Percentiles rank a stretch among this genome's conserved stretches.
Conservation (phyloP, 2,888 invertebrate genomes). For the Diadegma fenestrale region DNA sequence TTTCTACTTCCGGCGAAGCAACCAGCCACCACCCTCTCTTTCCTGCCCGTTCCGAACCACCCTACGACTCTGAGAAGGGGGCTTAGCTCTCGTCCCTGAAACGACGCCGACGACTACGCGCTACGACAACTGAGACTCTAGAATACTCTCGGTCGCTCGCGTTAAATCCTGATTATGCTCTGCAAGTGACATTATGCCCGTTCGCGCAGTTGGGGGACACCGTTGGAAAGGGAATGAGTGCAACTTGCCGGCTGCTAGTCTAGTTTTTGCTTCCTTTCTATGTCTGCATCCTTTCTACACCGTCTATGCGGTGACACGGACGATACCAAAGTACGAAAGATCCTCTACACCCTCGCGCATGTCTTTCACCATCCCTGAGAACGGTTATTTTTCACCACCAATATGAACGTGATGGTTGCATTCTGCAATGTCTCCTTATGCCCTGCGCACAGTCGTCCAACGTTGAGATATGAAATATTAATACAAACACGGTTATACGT, state of each 20-base stretch:
- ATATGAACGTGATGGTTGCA: background rate
- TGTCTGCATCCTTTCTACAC: constrained; percentile 61
- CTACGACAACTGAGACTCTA: constrained; percentile 64
- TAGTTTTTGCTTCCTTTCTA: constrained; percentile 83
- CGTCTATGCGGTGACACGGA: constrained; percentile 55
- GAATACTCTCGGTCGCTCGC: constrained; percentile 77
- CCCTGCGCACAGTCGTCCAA: background rate
- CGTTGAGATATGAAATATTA: background rate
- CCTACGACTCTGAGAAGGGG: constrained; percentile 53
- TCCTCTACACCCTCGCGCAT: constrained; percentile 29
- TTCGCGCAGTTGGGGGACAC: constrained; percentile 70
- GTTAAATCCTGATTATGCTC: constrained; percentile 86
- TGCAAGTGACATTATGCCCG: constrained; percentile 85
- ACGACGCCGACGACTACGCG: constrained; percentile 67
- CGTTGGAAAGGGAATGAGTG: constrained; percentile 58
- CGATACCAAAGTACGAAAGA: constrained; percentile 57
- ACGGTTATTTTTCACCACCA: constrained; percentile 22
- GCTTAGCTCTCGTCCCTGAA: constrained; percentile 66
- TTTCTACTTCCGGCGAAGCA: constrained; percentile 71
- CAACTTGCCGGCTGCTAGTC: constrained; percentile 82
- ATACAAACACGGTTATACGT: background rate
- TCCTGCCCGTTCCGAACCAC: constrained; percentile 65
- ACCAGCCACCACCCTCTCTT: constrained; percentile 61
- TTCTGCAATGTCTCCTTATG: background rate
- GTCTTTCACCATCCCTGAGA: constrained; percentile 13